Evolutionary conservation across 2,888 invertebrate species (phyloP).

Genomic region (Drosophila limbata): DNA sequence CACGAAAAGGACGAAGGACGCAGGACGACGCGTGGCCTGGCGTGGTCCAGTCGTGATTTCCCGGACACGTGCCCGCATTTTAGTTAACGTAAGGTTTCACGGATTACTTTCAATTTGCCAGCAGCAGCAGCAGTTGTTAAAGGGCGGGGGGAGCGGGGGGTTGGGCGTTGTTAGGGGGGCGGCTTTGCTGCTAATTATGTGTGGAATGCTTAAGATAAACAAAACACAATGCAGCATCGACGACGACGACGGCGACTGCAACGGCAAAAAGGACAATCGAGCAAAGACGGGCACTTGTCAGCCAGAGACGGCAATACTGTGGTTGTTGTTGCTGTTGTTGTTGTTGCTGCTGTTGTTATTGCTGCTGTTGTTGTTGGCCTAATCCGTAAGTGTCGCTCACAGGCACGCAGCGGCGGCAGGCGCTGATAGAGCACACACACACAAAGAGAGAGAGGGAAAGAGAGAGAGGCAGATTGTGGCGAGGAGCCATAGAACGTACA

Average conservation of each 20-base stretch:
- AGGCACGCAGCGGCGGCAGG: conserved; percentile 74
- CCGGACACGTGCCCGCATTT: conserved; percentile 77
- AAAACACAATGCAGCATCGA: conserved; percentile 67
- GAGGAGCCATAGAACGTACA: conserved; percentile 17
- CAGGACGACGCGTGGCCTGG: conserved; percentile 52
- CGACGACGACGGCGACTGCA: conserved; percentile 34
- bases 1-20: conserved; percentile 24
- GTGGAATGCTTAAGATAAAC: conserved; percentile 80
- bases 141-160: not conserved
- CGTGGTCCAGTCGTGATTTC: conserved; percentile 57
- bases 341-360: conserved; percentile 30
- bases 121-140: conserved; percentile 30
- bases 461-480: not conserved
- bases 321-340: conserved; percentile 47
- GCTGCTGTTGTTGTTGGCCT: conserved; percentile 60
- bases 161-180: conserved; percentile 35
- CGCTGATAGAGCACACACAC: conserved; percentile 77
- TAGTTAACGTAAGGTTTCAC: conserved; percentile 74
- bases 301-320: conserved; percentile 33
- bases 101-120: conserved; percentile 83
- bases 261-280: conserved; percentile 67
- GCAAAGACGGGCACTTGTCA: conserved; percentile 69
- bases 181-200: conserved; percentile 78
- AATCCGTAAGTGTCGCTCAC: conserved; percentile 80
- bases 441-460: conserved; percentile 13